Percentiles rank a stretch among this genome's conserved stretches.
These are phyloP conservation scores for Bibio marci DNA, from an alignment of 2,888 invertebrate genomes.

Conservation along the genomic window DNA sequence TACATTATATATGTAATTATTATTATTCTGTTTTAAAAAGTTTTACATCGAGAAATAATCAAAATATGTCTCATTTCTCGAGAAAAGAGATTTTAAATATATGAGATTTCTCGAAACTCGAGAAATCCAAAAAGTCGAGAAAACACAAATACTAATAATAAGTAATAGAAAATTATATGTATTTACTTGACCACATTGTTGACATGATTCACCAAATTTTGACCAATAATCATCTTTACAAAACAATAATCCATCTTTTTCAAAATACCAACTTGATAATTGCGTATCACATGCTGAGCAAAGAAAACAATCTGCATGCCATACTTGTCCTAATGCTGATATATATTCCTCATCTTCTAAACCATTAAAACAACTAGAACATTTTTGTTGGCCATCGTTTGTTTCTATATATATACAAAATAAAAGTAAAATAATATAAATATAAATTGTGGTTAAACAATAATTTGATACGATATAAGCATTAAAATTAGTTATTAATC, in stretches of 20 bases:
- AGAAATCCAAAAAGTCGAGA: not conserved
- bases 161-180: constrained; percentile 5
- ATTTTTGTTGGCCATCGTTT: constrained; percentile 1
- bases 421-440: no score
- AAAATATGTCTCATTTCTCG: no score
- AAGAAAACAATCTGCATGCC: constrained; percentile 84
- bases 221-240: constrained; percentile 81
- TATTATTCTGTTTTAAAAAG: no score
- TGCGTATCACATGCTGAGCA: constrained; percentile 80
- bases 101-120: no score
- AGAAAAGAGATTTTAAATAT: no score
- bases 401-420: no score
- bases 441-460: no score
- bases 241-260: constrained; percentile 75
- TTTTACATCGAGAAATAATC: no score
- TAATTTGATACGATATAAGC: no score
- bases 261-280: constrained; percentile 82
- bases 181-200: constrained; percentile 66
- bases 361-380: constrained; percentile 4
- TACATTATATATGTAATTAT: no score
- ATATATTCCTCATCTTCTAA: constrained; percentile 48
- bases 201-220: constrained; percentile 75
- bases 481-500: no score
- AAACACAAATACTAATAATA: not conserved
- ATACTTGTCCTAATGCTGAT: constrained; percentile 65